Percentiles rank a stretch among this genome's conserved stretches.
Conservation (phyloP, 2,888 invertebrate genomes). For the Leptopilina drosophilae region DNA sequence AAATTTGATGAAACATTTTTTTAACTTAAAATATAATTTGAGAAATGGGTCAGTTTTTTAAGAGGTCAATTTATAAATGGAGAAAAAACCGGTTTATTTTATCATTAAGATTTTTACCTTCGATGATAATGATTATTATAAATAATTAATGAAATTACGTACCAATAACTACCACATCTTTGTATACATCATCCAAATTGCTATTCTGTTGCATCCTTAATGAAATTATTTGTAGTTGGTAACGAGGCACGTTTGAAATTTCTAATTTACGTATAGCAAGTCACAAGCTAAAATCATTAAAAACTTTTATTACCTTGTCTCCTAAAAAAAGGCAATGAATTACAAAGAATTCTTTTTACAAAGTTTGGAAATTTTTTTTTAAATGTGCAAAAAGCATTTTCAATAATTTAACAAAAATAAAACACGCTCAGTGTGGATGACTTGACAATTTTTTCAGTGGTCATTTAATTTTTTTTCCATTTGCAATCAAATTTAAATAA, state of each 20-base stretch:
- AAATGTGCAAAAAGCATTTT: too few species aligned
- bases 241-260: neutral
- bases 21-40: too few species aligned
- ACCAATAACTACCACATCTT: conserved; percentile 63
- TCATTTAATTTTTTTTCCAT: neutral
- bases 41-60: too few species aligned
- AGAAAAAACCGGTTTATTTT: too few species aligned
- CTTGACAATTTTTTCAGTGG: neutral
- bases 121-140: too few species aligned
- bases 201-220: conserved; percentile 31
- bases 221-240: neutral
- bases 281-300: neutral
- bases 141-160: conserved; percentile 17
- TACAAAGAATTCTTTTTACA: too few species aligned
- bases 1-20: too few species aligned
- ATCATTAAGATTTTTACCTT: too few species aligned
- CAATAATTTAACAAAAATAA: neutral
- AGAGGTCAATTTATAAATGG: too few species aligned
- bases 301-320: neutral
- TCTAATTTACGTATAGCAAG: neutral
- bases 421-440: neutral
- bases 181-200: conserved; percentile 51
- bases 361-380: neutral
- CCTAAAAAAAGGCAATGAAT: neutral
- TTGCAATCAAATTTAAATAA: conserved; percentile 13